Conservation (phyloP, 2,113 vertebrate genomes). For the Limanda limanda region DNA sequence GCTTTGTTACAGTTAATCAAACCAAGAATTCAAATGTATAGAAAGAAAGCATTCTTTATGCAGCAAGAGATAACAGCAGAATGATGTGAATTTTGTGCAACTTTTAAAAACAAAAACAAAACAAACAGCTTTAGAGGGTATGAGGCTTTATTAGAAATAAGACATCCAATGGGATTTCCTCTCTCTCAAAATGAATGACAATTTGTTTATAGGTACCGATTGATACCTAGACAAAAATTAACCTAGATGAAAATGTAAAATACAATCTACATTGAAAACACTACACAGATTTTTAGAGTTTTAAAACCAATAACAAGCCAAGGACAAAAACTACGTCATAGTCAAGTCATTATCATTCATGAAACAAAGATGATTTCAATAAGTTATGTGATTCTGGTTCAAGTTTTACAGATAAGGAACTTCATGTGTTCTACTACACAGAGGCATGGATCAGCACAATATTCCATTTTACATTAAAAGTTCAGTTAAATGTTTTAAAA, state of each 20-base stretch:
- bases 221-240: not conserved
- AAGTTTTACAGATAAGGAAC: slow-evolving; percentile 33
- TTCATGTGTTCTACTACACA: slow-evolving; percentile 11
- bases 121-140: not conserved
- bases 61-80: not conserved
- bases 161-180: not conserved
- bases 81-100: not conserved
- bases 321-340: not conserved
- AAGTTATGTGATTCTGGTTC: not conserved
- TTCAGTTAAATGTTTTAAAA: not conserved
- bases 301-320: not conserved
- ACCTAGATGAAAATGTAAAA: not conserved
- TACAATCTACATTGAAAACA: not conserved
- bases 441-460: not conserved
- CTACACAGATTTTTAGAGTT: not conserved
- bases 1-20: no score
- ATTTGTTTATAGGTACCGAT: slow-evolving; percentile 8
- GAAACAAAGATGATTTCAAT: not conserved
- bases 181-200: not conserved
- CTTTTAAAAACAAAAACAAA: not conserved
- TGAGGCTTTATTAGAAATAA: slow-evolving; percentile 15
- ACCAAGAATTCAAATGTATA: no score
- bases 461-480: not conserved
- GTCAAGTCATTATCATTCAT: not conserved
- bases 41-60: not conserved